Conservation (phyloP, 2,113 vertebrate species). For the Canis aureus region DNA sequence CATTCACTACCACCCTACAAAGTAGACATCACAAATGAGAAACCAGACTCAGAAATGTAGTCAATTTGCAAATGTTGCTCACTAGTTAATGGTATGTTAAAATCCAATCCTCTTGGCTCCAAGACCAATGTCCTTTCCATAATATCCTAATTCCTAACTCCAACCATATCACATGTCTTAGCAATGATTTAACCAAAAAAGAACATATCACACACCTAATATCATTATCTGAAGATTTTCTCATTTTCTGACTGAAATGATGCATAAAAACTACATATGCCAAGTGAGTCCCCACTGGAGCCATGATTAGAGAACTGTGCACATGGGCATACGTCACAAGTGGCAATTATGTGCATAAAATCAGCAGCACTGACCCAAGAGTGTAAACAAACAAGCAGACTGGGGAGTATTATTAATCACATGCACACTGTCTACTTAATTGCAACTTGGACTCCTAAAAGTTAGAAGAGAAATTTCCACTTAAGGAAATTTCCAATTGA, state of each 20-base stretch:
- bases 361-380: conserved; percentile 52
- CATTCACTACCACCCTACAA: not conserved
- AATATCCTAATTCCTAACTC: not conserved
- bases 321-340: conserved; percentile 21
- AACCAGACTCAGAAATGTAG: not conserved
- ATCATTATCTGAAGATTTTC: not conserved
- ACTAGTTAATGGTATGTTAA: not conserved
- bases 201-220: not conserved
- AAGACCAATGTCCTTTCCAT: not conserved
- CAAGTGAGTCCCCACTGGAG: conserved; percentile 23
- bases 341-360: conserved; percentile 62
- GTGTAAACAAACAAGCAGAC: conserved; percentile 38
- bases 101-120: not conserved
- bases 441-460: conserved; percentile 6
- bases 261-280: conserved; percentile 32
- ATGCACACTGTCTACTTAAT: conserved; percentile 23
- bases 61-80: not conserved
- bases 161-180: not conserved
- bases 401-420: conserved; percentile 36
- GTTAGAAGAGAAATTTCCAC: conserved; percentile 42
- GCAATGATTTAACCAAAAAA: not conserved
- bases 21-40: not conserved
- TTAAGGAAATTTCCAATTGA: not conserved
- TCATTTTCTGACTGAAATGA: conserved; percentile 50
- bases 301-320: conserved; percentile 28